Evolutionary conservation across 1,140 invertebrate species (phyloP), one percentile per base, ranked within the genome.

Genomic region (honey bee (Apis mellifera)): DNA sequence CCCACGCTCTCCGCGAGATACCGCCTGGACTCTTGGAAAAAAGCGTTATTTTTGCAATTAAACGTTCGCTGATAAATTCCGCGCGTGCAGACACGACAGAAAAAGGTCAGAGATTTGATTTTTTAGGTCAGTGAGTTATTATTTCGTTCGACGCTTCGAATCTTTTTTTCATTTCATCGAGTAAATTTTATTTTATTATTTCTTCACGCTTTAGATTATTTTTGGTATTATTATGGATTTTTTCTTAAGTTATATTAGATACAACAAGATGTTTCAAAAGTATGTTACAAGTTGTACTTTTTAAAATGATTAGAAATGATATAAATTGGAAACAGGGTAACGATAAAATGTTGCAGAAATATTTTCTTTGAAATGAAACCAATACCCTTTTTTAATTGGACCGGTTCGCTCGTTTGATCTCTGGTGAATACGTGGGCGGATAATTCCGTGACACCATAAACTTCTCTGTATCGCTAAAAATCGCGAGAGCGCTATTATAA

Each of bases 371-470:
- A n/a, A n/a, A n/a, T 7, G 23, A 23, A 52, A 23, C 26, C 17
- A 65, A 65, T 77, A 66, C 74, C 1, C 8, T n/a, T 15, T 21
- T 65, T 65, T 54, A 23, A 13, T 42, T 23, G 50, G 19, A 42
- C 23, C 2, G 19, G 23, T 15, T 54, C 13, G 26, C 50, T 48
- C n/a, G 50, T 66, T 65, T 19, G 11, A 19, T 52, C 50, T 12
- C 23, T 8, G 42, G 26, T 19, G 62, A 9, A 68, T 48, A 21
- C 74, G 74, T 77, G 62, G 74, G 74, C 74, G 74, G 48, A 26
- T 50, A 66, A 77, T 66, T 54, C 74, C 62, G 60, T n/a, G 59
- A 9, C 50, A 52, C 74, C 74, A 66, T 66, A 66, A 66, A 66
- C 50, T 50, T n/a, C 59, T 50, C 13, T 8, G 26, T 66, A 77